A percentile compares a stretch with the other conserved stretches of the same genome.
Evolutionary conservation across 2,113 vertebrate genomes (phyloP).

Genomic region (Oceanodroma tethys): DNA sequence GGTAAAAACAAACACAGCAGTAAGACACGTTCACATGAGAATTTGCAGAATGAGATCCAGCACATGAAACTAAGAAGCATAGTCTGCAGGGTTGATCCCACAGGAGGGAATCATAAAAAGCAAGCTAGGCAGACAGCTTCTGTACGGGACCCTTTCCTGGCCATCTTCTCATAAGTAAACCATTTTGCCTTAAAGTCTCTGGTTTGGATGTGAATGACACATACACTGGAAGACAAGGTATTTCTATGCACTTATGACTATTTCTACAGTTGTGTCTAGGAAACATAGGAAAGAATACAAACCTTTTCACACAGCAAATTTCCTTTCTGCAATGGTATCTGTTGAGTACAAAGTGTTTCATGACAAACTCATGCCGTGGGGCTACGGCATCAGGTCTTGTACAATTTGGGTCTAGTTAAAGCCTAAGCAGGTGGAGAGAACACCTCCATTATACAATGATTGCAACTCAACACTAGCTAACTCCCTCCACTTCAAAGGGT

Average conservation of each 20-base stretch:
- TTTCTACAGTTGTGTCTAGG: neutral
- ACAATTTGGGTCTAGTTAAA: neutral
- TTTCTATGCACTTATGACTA: neutral
- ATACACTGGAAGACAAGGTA: neutral
- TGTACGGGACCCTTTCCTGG: neutral
- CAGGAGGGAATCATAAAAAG: neutral
- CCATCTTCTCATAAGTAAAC: neutral
- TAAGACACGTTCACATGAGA: neutral
- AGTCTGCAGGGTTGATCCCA: neutral
- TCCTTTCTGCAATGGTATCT: neutral
- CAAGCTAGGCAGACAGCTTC: neutral
- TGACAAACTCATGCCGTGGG: neutral
- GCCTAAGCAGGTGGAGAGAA: neutral
- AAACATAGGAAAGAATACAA: neutral
- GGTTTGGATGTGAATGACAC: neutral
- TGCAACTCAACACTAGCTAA: neutral
- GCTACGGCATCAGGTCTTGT: neutral
- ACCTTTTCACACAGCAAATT: neutral
- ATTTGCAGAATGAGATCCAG: neutral
- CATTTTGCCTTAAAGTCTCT: neutral
- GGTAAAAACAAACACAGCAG: neutral
- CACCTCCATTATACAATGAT: fast-evolving
- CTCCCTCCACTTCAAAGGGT: neutral
- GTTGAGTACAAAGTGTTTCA: neutral
- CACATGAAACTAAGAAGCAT: neutral